Conservation (phyloP, 2,888 invertebrate species). For the Stictocephala bisonia region DNA sequence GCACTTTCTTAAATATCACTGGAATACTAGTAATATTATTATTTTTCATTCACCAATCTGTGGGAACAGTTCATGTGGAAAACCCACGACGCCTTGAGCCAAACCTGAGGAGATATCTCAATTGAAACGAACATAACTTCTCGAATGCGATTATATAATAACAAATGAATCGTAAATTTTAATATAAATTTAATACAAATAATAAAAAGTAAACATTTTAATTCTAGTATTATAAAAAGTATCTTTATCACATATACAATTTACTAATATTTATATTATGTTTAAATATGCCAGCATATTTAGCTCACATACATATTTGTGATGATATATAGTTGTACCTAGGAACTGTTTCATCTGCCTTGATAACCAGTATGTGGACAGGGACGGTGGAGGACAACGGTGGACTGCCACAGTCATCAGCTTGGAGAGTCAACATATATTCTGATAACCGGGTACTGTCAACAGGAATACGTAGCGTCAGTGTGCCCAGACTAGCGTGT, state of each 20-base stretch:
- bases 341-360: slow-evolving; percentile 89
- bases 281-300: too few species aligned
- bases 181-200: background rate
- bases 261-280: background rate
- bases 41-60: too few species aligned
- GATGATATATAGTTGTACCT: too few species aligned
- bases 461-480: slow-evolving; percentile 78
- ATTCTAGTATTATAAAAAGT: background rate
- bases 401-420: slow-evolving; percentile 82
- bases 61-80: too few species aligned
- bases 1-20: too few species aligned
- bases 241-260: background rate
- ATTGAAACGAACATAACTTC: too few species aligned
- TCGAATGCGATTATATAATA: too few species aligned
- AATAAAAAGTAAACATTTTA: background rate
- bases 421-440: slow-evolving; percentile 86
- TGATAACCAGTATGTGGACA: slow-evolving; percentile 86
- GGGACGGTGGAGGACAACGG: slow-evolving; percentile 80
- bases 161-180: background rate
- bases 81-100: too few species aligned
- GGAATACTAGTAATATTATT: too few species aligned
- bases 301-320: slow-evolving; percentile 41
- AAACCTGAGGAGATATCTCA: too few species aligned
- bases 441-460: slow-evolving; percentile 78
- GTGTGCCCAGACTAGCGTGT: slow-evolving; percentile 80